Evolutionary conservation across 1,140 invertebrate species (phyloP), one percentile per base, ranked within the genome.

Genomic region (Brachionus sp.): DNA sequence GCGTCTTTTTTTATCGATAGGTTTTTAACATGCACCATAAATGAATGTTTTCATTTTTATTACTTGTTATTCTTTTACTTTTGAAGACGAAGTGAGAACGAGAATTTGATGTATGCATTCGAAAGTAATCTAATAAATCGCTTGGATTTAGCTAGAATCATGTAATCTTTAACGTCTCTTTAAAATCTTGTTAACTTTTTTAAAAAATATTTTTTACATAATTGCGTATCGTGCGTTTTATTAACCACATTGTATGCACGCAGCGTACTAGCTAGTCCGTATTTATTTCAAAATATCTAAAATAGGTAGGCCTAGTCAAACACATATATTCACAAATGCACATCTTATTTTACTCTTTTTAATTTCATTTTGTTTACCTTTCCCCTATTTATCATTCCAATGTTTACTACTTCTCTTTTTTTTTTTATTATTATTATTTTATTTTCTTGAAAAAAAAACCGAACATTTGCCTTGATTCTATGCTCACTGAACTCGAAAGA

Each of bases 111-210:
- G 50, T 53, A 33, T 37, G 64, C 64, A 66, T 66, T 66, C 64
- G 33, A 66, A 66, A 66, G 64, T 66, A 66, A 66, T 33, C 64
- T 66, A 66, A 66, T 66, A 66, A n/a, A 66, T 66, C 64, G 25
- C 33, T 66, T 66, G 25, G 29, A 66, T 33, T 66, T 66, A 66
- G 33, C 25, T 37, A 16, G 33, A 66, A 33, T 66, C 33, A 33
- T 66, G 25, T 66, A 33, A 66, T 66, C 33, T 37, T 29, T 66
- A 37, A 66, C 64, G 64, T 66, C 64, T 66, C 33, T 66, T 66
- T 12, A 37, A 66, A 16, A 66, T 66, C n/a, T 66, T 66, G 25
- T n/a, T 66, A 66, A 33, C 25, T 66, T 66, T 16, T 33, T 7
- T n/a, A 33, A 33, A 66, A 66, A 23, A 66, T 33, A 46, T 46